Evolutionary conservation across 2,797 vertebrate genomes (phyloP).

Genomic region (Lutjanus argentimaculatus): DNA sequence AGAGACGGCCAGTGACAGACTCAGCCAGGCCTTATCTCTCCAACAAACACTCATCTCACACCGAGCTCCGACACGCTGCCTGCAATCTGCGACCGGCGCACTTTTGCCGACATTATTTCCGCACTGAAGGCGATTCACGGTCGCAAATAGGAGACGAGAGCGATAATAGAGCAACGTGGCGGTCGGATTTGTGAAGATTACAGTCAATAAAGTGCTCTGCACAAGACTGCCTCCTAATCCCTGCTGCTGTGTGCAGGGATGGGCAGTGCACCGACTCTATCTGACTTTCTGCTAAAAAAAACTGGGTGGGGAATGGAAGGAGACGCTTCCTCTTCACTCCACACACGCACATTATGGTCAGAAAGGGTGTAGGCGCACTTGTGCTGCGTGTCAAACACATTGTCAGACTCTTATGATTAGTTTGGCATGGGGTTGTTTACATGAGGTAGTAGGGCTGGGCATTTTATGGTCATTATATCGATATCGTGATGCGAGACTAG

Average conservation of each 20-base stretch:
- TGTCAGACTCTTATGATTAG: slow-evolving; percentile 33
- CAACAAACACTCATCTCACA: slow-evolving; percentile 13
- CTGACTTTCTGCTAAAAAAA: slow-evolving; percentile 34
- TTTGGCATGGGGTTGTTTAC: slow-evolving; percentile 37
- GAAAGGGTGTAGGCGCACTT: slow-evolving; percentile 29
- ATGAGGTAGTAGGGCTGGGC: not conserved
- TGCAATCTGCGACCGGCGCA: not conserved
- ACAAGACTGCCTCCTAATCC: slow-evolving; percentile 76
- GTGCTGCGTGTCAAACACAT: slow-evolving; percentile 37
- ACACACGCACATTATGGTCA: slow-evolving; percentile 49
- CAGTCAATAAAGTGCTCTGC: slow-evolving; percentile 64
- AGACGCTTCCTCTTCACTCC: slow-evolving; percentile 31
- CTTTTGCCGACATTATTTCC: slow-evolving; percentile 34
- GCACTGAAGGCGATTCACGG: slow-evolving; percentile 15
- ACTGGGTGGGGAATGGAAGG: slow-evolving; percentile 36
- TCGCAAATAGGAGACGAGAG: slow-evolving; percentile 25
- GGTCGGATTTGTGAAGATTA: slow-evolving; percentile 84
- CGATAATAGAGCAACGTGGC: slow-evolving; percentile 49
- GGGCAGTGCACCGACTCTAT: slow-evolving; percentile 59
- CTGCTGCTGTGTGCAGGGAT: slow-evolving; percentile 36
- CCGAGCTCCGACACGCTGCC: slow-evolving; percentile 19
- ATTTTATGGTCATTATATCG: no score
- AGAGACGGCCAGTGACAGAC: slow-evolving; percentile 36
- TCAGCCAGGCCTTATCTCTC: slow-evolving; percentile 51
- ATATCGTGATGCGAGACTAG: no score